Percentiles rank a stretch among this genome's conserved stretches.
Evolutionary conservation across 2,113 vertebrate species (phyloP).

Genomic region (Pelobates fuscus): DNA sequence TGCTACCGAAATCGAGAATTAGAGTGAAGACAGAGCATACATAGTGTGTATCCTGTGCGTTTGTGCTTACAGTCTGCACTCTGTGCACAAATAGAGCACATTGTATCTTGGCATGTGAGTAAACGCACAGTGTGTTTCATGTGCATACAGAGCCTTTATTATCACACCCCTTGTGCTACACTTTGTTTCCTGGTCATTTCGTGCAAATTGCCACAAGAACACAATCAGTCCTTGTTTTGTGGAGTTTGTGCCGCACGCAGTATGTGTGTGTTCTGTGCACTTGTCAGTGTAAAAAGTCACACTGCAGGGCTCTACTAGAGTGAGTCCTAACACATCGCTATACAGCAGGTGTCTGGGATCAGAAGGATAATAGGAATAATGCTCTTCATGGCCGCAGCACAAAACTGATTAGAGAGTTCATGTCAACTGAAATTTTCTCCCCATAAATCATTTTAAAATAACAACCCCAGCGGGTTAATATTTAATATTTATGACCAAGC

Average conservation of each 20-base stretch:
- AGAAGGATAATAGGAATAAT: background rate
- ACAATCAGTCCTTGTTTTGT: conserved; percentile 26
- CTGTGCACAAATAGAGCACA: conserved; percentile 5
- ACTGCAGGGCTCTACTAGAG: background rate
- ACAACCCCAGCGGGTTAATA: no score
- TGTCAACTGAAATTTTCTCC: no score
- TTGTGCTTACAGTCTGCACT: conserved; percentile 22
- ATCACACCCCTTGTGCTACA: conserved; percentile 15
- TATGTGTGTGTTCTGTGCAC: conserved; percentile 27
- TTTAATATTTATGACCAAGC: no score
- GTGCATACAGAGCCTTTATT: conserved; percentile 31
- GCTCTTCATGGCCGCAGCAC: no score
- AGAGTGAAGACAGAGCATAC: background rate
- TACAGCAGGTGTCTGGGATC: background rate
- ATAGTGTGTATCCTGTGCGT: conserved; percentile 19
- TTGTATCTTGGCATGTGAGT: conserved; percentile 34
- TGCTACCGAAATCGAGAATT: background rate
- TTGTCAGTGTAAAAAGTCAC: background rate
- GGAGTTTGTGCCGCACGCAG: conserved; percentile 32
- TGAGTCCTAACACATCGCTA: background rate
- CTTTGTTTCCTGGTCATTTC: conserved; percentile 28
- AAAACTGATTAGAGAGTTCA: no score
- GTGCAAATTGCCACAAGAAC: conserved; percentile 38
- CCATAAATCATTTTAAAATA: no score
- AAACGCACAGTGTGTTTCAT: conserved; percentile 5